Evolutionary conservation across 2,888 invertebrate genomes (phyloP).

Genomic region (Watsonalla cultraria): DNA sequence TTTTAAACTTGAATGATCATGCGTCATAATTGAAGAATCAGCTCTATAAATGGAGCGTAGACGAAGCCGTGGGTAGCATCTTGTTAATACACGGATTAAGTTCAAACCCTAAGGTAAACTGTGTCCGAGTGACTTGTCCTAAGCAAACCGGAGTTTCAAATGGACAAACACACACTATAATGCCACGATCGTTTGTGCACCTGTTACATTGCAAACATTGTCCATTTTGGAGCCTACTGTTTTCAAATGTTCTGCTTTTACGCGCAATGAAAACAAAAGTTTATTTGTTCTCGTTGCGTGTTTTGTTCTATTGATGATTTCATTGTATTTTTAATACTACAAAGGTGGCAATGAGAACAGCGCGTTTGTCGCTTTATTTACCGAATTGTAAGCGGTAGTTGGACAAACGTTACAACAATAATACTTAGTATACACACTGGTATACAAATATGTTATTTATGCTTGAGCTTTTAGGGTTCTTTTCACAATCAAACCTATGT

Average conservation of each 20-base stretch:
- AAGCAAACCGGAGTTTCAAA: slow-evolving; percentile 39
- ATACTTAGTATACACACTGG: too few species aligned
- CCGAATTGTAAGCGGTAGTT: too few species aligned
- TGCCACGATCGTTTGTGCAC: slow-evolving; percentile 38
- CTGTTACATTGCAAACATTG: slow-evolving; percentile 34
- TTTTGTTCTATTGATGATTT: not conserved
- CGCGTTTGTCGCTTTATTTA: too few species aligned
- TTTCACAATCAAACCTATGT: too few species aligned
- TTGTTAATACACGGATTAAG: slow-evolving; percentile 15
- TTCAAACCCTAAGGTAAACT: slow-evolving; percentile 2
- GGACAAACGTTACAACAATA: too few species aligned
- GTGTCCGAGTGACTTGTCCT: slow-evolving; percentile 31
- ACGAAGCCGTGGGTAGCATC: too few species aligned
- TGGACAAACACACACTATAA: slow-evolving; percentile 37
- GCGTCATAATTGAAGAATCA: too few species aligned
- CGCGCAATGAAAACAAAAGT: slow-evolving; percentile 9
- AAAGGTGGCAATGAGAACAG: too few species aligned
- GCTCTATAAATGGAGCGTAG: too few species aligned
- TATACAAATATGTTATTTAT: too few species aligned
- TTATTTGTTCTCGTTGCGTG: not conserved
- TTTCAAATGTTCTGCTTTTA: slow-evolving; percentile 16
- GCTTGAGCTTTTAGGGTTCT: too few species aligned
- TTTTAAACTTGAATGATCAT: too few species aligned
- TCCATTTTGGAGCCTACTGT: slow-evolving; percentile 24
- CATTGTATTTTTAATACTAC: not conserved